phyloP scores from a whole-genome alignment of 2,113 vertebrate species.

The Abramis brama region DNA sequence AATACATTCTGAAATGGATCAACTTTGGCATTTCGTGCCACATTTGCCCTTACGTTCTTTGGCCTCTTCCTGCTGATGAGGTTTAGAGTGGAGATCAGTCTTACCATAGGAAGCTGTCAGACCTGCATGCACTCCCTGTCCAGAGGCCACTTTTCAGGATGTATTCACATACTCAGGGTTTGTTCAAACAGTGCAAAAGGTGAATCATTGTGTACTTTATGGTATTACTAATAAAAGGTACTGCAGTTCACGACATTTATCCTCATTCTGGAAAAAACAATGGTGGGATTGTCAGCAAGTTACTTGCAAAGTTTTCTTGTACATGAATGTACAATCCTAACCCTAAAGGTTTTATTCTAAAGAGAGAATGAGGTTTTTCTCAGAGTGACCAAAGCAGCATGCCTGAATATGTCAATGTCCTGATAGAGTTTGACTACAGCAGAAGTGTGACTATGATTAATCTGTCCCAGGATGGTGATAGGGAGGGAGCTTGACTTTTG shows the following conservation, averaged over 20 bases:
- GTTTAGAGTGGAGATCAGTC: not conserved
- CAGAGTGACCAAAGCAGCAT: not conserved
- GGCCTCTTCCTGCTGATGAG: not conserved
- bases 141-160: slow-evolving; percentile 10
- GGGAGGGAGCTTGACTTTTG: not conserved
- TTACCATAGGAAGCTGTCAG: slow-evolving; percentile 21
- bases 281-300: not conserved
- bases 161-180: not conserved
- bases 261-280: not conserved
- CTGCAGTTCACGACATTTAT: not conserved
- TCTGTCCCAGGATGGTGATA: not conserved
- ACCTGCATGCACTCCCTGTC: not conserved
- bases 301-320: not conserved
- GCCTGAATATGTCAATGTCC: not conserved
- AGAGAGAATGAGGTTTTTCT: not conserved
- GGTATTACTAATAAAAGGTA: not conserved
- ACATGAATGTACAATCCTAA: not conserved
- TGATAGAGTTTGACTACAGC: not conserved
- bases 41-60: not conserved
- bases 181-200: slow-evolving; percentile 26
- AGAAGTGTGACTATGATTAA: slow-evolving; percentile 35
- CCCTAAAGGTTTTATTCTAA: slow-evolving; percentile 2
- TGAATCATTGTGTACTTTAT: slow-evolving; percentile 2
- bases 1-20: not conserved
- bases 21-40: slow-evolving; percentile 6